Base-by-base conservation (phyloP, 2,888 invertebrate genomes). In the Teinopalpus imperialis region DNA sequence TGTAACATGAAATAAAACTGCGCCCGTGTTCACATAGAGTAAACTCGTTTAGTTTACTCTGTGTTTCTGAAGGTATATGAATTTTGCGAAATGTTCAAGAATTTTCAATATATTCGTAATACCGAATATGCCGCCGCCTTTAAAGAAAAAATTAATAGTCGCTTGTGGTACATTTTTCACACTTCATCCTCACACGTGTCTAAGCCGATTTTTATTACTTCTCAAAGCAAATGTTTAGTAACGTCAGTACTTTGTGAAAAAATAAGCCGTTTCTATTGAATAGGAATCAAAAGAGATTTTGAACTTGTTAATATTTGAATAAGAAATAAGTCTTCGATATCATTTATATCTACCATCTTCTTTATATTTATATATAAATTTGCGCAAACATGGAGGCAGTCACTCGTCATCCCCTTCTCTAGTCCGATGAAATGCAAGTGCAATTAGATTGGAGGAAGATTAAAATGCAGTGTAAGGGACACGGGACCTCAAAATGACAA, bases 161-260 rank as follows among this genome's bases (percentile, higher is more conserved):
- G 49, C 34, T 43, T 56, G n/a, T n/a, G 47, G 57, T 67, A 66
- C n/a, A n/a, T 74, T 78, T 75, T 74, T 72, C 45, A 51, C 58
- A 67, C 74, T 70, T 44, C 68, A 66, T 59, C 55, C 59, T 63
- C 72, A 73, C 68, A 77, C 69, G 73, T 79, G 74, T 70, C 66
- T 80, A 83, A 86, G 83, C 74, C 80, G 81, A 78, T 80, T 81
- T 85, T 86, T 87, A 86, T 86, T 82, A 75, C 82, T 60, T 70
- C 70, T 79, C 73, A 77, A 79, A 76, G 71, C 63, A 71, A 61
- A 70, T 69, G 64, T 70, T 74, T 66, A 69, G 66, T 69, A 74
- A 75, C 70, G 68, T 70, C 72, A 67, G 77, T 72, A 80, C 76
- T 78, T 55, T 70, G 60, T 75, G 74, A 74, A 71, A 62, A 56